Conservation (phyloP, 2,888 invertebrate genomes). For the Cetonia aurata region DNA sequence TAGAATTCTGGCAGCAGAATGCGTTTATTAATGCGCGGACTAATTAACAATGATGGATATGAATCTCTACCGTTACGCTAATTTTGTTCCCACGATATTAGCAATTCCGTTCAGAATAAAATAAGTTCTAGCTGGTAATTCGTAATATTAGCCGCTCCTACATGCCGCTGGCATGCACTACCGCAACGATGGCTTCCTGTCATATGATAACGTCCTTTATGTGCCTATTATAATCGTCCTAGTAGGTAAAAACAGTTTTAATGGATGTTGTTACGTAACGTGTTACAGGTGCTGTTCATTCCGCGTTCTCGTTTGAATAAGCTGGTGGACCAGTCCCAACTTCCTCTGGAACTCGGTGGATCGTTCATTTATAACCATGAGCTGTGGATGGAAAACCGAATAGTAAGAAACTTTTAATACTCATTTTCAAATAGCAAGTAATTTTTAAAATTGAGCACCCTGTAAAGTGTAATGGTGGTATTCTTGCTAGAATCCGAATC, state of each 20-base stretch:
- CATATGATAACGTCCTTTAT: conserved; percentile 24
- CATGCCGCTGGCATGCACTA: neutral
- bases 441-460: too few relatives aligned
- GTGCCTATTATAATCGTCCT: neutral
- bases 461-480: too few relatives aligned
- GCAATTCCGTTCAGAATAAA: conserved; percentile 4
- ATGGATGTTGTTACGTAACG: conserved; percentile 32
- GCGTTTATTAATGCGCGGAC: conserved; percentile 14
- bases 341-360: conserved; percentile 81
- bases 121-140: conserved; percentile 7
- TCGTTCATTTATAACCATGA: conserved; percentile 78
- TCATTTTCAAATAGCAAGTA: too few relatives aligned
- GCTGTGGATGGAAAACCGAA: conserved; percentile 81
- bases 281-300: conserved; percentile 77
- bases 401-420: conserved; percentile 69
- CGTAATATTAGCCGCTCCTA: conserved; percentile 19
- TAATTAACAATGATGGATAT: conserved; percentile 3
- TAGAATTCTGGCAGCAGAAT: neutral
- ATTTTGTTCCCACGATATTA: conserved; percentile 21
- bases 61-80: neutral
- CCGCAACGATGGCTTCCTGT: conserved; percentile 16
- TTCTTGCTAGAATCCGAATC: too few relatives aligned
- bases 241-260: conserved; percentile 34
- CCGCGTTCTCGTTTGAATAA: conserved; percentile 77
- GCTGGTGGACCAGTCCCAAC: conserved; percentile 77